Conservation (phyloP, 2,113 vertebrate species). For the Beaufortia kweichowensis region DNA sequence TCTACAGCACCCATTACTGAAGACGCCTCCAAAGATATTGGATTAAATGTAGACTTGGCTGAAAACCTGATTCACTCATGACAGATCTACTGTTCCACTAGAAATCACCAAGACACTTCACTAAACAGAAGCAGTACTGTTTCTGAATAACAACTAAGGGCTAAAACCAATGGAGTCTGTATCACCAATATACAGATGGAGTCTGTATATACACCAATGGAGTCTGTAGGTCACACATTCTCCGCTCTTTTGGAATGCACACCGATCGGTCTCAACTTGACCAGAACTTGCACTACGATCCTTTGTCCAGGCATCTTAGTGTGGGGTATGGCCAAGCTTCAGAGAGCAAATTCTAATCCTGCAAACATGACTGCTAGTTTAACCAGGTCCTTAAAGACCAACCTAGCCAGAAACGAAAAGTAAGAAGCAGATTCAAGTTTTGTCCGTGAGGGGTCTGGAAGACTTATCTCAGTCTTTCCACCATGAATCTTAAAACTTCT, state of each 20-base stretch:
- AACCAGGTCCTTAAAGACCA: constrained; percentile 6
- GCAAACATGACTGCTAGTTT: not conserved
- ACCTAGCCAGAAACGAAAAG: not conserved
- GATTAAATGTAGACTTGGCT: constrained; percentile 17
- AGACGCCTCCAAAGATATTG: constrained; percentile 15
- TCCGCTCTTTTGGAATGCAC: not conserved
- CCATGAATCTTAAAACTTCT: not conserved
- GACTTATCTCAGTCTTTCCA: constrained; percentile 3
- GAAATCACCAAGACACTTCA: not conserved
- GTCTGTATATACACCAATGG: not conserved
- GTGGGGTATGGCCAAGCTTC: constrained; percentile 3
- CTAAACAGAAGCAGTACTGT: constrained; percentile 17
- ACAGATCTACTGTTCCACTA: not conserved
- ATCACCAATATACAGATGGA: too few species aligned
- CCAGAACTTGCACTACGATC: not conserved
- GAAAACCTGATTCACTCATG: constrained; percentile 3
- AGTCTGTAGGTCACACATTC: not conserved
- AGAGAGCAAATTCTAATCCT: constrained; percentile 23
- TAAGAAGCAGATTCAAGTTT: constrained; percentile 3
- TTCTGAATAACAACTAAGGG: not conserved
- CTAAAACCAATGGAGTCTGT: not conserved
- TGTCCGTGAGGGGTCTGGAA: constrained; percentile 1
- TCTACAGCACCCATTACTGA: not conserved
- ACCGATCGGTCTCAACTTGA: not conserved
- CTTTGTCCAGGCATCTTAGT: not conserved